Conservation (phyloP, 2,888 invertebrate genomes). For the Machimus rusticus region DNA sequence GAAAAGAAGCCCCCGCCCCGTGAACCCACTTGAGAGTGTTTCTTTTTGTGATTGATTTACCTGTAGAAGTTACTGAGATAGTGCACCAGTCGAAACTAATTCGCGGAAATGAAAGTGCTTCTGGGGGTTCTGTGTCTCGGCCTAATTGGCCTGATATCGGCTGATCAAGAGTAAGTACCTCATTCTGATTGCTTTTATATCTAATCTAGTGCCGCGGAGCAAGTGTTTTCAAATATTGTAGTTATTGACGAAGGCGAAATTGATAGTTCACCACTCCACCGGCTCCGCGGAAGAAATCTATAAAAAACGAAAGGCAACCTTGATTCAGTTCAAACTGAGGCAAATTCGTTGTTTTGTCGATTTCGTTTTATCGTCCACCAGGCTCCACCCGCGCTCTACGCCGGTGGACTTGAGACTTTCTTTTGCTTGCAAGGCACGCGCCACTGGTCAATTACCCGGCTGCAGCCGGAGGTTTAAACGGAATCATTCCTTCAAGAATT, state of each 20-base stretch:
- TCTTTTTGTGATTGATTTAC: neutral
- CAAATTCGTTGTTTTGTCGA: neutral
- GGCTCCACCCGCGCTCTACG: neutral
- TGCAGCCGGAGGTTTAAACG: neutral
- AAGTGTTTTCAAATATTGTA: neutral
- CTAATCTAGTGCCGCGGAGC: neutral
- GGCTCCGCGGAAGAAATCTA: neutral
- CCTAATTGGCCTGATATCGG: neutral
- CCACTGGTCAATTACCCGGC: neutral
- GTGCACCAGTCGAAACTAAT: neutral
- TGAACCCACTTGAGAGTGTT: neutral
- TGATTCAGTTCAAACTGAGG: neutral
- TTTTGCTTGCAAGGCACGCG: neutral
- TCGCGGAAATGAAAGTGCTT: neutral
- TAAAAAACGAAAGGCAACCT: neutral
- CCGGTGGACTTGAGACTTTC: neutral
- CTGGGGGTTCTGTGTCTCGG: neutral
- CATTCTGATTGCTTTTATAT: neutral
- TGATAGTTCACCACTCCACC: neutral
- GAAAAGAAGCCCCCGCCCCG: neutral
- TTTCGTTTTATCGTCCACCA: neutral
- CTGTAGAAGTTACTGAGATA: neutral
- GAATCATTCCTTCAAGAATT: too few relatives aligned
- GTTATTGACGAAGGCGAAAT: neutral
- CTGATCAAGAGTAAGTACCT: neutral